phyloP scores from a whole-genome alignment of 2,888 invertebrate species.

The Tromatobia lineatoria region DNA sequence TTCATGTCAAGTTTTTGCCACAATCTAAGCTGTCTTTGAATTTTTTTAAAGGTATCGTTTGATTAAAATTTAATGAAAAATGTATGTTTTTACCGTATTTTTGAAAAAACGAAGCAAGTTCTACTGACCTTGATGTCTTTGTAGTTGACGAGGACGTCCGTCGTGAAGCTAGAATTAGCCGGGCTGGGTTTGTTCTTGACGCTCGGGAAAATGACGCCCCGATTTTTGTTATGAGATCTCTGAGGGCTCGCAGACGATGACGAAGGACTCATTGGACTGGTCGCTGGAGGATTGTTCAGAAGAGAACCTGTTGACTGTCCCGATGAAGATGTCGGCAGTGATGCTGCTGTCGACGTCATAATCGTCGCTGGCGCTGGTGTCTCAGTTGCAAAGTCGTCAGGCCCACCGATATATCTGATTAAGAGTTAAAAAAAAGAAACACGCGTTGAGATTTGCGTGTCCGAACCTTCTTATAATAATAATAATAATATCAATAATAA shows the following conservation, averaged over 20 bases:
- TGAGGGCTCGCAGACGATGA: conserved; percentile 78
- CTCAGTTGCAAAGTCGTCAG: conserved; percentile 79
- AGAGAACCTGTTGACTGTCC: conserved; percentile 68
- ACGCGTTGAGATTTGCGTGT: not conserved
- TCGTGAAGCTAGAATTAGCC: conserved; percentile 93
- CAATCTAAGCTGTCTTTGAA: too few relatives aligned
- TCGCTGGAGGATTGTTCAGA: conserved; percentile 74
- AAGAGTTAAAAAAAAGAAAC: conserved; percentile 8
- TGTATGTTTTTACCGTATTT: too few relatives aligned
- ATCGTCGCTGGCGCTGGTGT: conserved; percentile 81
- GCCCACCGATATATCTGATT: conserved; percentile 77
- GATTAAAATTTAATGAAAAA: too few relatives aligned
- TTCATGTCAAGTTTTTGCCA: too few relatives aligned
- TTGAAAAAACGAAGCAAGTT: not conserved
- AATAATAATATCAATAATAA: not conserved
- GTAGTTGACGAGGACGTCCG: conserved; percentile 91
- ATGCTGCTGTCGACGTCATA: conserved; percentile 84
- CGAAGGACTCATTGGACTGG: conserved; percentile 64
- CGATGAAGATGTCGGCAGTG: conserved; percentile 71
- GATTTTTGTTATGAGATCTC: conserved; percentile 88
- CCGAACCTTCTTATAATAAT: not conserved
- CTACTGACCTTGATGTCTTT: conserved; percentile 93
- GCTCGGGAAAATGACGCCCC: conserved; percentile 95
- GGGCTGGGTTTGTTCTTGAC: conserved; percentile 96
- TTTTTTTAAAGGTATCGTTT: too few relatives aligned